Evolutionary conservation across 2,888 invertebrate species (phyloP), one percentile per base, ranked within the genome.

Genomic region (Hirtodrosophila cameraria): DNA sequence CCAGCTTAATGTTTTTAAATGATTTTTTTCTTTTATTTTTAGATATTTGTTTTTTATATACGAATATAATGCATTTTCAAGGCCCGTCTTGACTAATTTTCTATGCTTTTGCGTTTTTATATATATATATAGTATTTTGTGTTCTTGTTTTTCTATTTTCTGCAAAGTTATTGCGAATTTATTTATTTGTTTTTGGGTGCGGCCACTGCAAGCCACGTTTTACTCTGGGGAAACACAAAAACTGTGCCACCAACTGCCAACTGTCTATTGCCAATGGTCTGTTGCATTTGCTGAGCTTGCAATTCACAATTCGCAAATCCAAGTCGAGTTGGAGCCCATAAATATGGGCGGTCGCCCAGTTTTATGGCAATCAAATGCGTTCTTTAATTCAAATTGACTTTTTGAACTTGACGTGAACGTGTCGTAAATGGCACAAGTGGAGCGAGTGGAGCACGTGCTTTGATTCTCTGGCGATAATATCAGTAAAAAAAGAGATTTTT

Each of bases 351-450:
- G 36, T 35, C 52, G 42, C 42, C 58, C 55, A 35, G 63, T 77
- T 79, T 83, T 86, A 70, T 77, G 84, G 66, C 84, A 69, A 77
- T 86, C 84, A 74, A 80, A 80, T 73, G 86, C 75, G 72, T 82
- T 78, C 72, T 85, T 85, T 86, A 82, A 82, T 86, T 85, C 83
- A 60, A 79, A 79, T 82, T 82, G 87, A 86, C 82, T 78, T 82
- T 70, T 75, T 87, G 87, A 86, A 87, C 82, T 82, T 67, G 76
- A 57, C 55, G 83, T 76, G 59, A 78, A 75, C 78, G 82, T 78
- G 72, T 57, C 55, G 63, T 57, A 53, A 67, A 25, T 38, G 30
- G 27, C 35, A 35, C 27, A 31, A 60, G 39, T 55, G 62, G 42
- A 30, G 31, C 39, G 39, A 33, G 36, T 63, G 52, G 20, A 48